Conservation (phyloP, 1,140 invertebrate species). For the Meloidogyne hapla region DNA sequence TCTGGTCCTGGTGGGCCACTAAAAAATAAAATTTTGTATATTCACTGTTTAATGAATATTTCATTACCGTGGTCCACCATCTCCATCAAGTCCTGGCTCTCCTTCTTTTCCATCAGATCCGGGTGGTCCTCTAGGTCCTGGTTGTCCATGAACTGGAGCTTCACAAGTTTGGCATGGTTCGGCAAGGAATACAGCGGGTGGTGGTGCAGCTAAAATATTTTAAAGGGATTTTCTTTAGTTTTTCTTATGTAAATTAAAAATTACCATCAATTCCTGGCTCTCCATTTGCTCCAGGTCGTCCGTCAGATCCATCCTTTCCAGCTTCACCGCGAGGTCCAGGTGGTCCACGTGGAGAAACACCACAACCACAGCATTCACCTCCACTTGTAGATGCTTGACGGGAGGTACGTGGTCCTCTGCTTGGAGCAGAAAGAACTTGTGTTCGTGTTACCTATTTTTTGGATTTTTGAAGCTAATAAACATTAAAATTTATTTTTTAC, state of each 20-base stretch:
- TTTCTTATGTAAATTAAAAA: neutral
- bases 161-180: neutral
- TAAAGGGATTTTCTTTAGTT: neutral
- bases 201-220: neutral
- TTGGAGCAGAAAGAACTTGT: slow-evolving; percentile 46
- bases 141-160: neutral
- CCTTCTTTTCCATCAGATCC: neutral
- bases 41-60: neutral
- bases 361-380: slow-evolving; percentile 38
- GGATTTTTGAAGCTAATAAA: neutral
- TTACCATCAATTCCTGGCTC: neutral
- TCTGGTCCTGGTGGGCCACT: neutral
- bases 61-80: neutral
- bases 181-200: neutral
- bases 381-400: slow-evolving; percentile 7
- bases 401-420: neutral
- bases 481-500: slow-evolving; percentile 8
- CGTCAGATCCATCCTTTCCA: slow-evolving; percentile 29
- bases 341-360: slow-evolving; percentile 35
- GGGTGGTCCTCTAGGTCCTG: neutral
- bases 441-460: slow-evolving; percentile 39
- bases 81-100: neutral
- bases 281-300: slow-evolving; percentile 9
- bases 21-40: neutral
- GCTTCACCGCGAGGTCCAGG: slow-evolving; percentile 35